These are phyloP conservation scores for Sesia apiformis DNA, from an alignment of 2,888 invertebrate species.

Conservation along the genomic window DNA sequence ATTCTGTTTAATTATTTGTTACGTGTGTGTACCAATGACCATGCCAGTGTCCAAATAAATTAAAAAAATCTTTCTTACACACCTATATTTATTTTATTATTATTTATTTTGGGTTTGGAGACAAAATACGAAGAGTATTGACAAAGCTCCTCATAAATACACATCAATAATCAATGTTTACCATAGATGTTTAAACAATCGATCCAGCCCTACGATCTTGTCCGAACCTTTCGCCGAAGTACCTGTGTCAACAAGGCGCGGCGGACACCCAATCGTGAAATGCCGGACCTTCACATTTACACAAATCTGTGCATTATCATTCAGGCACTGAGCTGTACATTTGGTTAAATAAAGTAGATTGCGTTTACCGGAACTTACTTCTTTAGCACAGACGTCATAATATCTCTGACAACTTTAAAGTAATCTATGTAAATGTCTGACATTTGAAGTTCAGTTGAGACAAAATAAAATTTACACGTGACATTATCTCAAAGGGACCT, in stretches of 20 bases:
- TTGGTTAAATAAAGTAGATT: not conserved
- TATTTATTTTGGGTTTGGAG: too few relatives aligned
- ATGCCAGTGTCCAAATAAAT: too few relatives aligned
- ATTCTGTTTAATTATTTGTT: not conserved
- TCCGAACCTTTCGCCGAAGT: not conserved
- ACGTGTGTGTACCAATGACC: too few relatives aligned
- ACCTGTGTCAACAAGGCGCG: conserved; percentile 9
- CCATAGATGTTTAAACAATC: not conserved
- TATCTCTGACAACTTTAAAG: too few relatives aligned
- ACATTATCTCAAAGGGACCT: too few relatives aligned
- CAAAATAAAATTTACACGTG: too few relatives aligned
- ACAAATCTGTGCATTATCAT: not conserved
- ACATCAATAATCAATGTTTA: not conserved
- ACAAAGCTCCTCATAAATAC: not conserved
- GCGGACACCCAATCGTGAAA: conserved; percentile 17
- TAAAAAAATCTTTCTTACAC: too few relatives aligned
- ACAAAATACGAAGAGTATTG: not conserved
- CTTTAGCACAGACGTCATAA: too few relatives aligned
- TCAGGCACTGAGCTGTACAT: not conserved
- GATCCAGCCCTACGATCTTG: not conserved
- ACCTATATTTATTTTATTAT: too few relatives aligned
- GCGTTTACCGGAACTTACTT: not conserved
- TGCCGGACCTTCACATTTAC: conserved; percentile 25
- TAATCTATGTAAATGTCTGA: too few relatives aligned
- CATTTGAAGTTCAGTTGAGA: too few relatives aligned